Conservation (phyloP, 2,113 vertebrate species). For the Platichthys flesus region DNA sequence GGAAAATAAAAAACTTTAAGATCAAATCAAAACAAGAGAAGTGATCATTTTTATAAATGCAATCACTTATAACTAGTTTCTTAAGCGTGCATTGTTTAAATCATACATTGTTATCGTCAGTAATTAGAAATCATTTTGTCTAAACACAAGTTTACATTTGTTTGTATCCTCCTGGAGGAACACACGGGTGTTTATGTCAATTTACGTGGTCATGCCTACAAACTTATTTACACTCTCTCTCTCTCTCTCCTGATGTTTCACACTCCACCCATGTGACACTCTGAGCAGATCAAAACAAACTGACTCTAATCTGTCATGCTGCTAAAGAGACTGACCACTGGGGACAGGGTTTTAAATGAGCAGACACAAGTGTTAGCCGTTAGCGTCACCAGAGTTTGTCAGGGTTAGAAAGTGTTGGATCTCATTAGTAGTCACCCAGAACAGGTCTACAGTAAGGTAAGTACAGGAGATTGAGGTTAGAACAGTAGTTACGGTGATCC, state of each 20-base stretch:
- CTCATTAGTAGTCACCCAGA: constrained; percentile 9
- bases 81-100: background rate
- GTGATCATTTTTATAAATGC: too few relatives aligned
- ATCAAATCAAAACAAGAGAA: too few relatives aligned
- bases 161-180: constrained; percentile 7
- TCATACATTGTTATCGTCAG: background rate
- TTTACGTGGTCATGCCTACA: too few relatives aligned
- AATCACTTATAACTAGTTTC: background rate
- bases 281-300: constrained; percentile 10
- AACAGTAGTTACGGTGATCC: constrained; percentile 72
- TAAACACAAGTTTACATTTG: background rate
- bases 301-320: background rate
- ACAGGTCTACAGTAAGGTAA: constrained; percentile 8
- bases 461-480: constrained; percentile 35
- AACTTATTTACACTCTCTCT: background rate
- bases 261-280: background rate
- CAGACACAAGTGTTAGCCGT: background rate
- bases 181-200: background rate
- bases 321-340: background rate
- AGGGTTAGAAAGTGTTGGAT: constrained; percentile 20
- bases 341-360: background rate
- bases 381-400: constrained; percentile 3
- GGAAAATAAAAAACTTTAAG: too few relatives aligned
- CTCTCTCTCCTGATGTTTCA: too few relatives aligned
- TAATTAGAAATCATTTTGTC: background rate